Base-by-base conservation (phyloP, 1,140 invertebrate species). In the Drosophila sproati region DNA sequence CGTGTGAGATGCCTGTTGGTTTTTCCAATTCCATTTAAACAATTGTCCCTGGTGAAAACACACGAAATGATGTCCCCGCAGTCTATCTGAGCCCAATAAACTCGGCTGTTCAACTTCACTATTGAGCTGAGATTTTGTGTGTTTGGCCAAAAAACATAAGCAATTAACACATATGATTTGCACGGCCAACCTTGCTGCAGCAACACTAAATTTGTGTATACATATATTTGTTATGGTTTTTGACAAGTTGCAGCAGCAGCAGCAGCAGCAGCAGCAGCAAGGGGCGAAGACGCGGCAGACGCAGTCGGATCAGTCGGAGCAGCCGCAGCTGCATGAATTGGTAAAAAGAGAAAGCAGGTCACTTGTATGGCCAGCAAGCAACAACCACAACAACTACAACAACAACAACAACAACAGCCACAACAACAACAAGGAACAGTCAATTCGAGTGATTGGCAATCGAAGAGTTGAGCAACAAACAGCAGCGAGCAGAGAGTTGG, bases 341-440 rank as follows among this genome's bases (percentile, higher is more conserved):
- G 85, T 71, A 87, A 86, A 87, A 88, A 88, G 83, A 88, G 85
- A 89, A 88, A 88, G 85, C 85, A 88, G 85, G 85, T 88, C 85
- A 88, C 85, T 88, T 88, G 85, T 85, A 89, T 88, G 81, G 85
- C 83, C 80, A 89, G 72, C 64, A 35, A 20, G 20, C 20, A 20
- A 20, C 20, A 20, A 20, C 20, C 20, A 20, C 20, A 35, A 59
- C 45, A 73, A n/a, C n/a, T n/a, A 59, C 45, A 73, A n/a, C 20
- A 20, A 20, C 20, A 20, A 20, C 20, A 0, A 20, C 20, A 35
- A 59, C 45, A 73, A n/a, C 12, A 12, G 0, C 12, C 12, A 12
- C 54, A 37, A 37, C 3, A 37, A 43, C 39, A n/a, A 6, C 39
- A n/a, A 43, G 10, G 20, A 20, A 20, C 20, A 89, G 80, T 85